phyloP scores from a whole-genome alignment of 2,113 vertebrate genomes.

The Pica pica region DNA sequence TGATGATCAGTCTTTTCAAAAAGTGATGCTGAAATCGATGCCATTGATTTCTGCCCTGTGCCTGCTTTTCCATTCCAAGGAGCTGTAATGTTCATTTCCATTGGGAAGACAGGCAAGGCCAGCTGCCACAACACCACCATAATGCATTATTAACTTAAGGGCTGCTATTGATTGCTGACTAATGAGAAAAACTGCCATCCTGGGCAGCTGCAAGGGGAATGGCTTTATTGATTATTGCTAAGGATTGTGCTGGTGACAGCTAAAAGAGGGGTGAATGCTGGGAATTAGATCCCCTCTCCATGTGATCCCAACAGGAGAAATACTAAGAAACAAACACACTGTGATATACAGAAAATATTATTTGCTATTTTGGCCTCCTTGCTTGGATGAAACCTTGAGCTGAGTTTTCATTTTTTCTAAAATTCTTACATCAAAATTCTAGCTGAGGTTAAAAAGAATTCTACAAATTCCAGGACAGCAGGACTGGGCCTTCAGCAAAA shows the following conservation, averaged over 20 bases:
- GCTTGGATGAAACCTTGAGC: background rate
- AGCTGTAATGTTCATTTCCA: slow-evolving; percentile 26
- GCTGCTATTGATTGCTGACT: slow-evolving; percentile 57
- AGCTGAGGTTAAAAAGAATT: background rate
- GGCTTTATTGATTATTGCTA: slow-evolving; percentile 37
- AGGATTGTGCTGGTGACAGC: slow-evolving; percentile 5
- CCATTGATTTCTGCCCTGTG: slow-evolving; percentile 51
- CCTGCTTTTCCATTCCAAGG: slow-evolving; percentile 40
- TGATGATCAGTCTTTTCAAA: slow-evolving; percentile 59
- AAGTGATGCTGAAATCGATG: slow-evolving; percentile 53
- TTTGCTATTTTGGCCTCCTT: background rate
- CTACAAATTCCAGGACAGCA: background rate
- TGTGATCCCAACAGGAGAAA: background rate
- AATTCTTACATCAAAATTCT: background rate
- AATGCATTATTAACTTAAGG: slow-evolving; percentile 54
- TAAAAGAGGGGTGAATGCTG: background rate
- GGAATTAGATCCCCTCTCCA: background rate
- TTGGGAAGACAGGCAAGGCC: slow-evolving; percentile 1
- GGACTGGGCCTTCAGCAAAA: background rate
- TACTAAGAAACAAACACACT: background rate
- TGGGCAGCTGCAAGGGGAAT: slow-evolving; percentile 12
- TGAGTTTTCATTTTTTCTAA: background rate
- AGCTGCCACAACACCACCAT: slow-evolving; percentile 24
- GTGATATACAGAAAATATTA: background rate
- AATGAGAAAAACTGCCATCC: slow-evolving; percentile 53